A percentile compares a stretch with the other conserved stretches of the same genome.
These are phyloP conservation scores for Hydriomena furcata DNA, from an alignment of 2,888 invertebrate genomes.

Conservation along the genomic window DNA sequence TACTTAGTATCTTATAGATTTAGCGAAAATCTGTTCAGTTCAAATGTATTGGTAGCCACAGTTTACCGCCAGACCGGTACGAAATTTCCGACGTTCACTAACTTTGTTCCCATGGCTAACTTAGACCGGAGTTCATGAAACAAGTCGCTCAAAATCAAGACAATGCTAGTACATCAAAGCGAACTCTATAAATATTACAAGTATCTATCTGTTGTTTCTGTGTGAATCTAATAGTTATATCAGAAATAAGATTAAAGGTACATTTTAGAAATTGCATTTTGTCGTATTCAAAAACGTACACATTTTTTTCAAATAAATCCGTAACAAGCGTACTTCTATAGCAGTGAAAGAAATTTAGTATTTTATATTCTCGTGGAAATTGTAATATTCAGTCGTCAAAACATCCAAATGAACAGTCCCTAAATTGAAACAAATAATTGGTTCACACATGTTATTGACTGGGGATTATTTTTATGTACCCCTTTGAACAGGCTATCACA, in stretches of 20 bases:
- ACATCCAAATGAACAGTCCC: too few relatives aligned
- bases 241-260: background rate
- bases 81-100: constrained; percentile 68
- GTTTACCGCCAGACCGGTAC: constrained; percentile 51
- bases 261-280: too few relatives aligned
- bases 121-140: constrained; percentile 45
- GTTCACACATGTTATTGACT: constrained; percentile 36
- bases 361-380: too few relatives aligned
- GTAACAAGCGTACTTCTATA: too few relatives aligned
- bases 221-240: constrained; percentile 12
- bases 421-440: too few relatives aligned
- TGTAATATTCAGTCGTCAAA: too few relatives aligned
- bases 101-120: constrained; percentile 58
- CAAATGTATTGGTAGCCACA: constrained; percentile 50
- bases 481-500: constrained; percentile 44
- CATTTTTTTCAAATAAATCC: too few relatives aligned
- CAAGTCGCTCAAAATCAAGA: constrained; percentile 53
- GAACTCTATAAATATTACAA: constrained; percentile 40
- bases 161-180: constrained; percentile 54
- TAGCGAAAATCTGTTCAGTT: constrained; percentile 46
- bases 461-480: constrained; percentile 48
- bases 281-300: too few relatives aligned
- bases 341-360: too few relatives aligned
- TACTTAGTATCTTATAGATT: constrained; percentile 15
- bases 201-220: constrained; percentile 26